These are phyloP conservation scores for Yponomeuta sedellus DNA, from an alignment of 2,888 invertebrate species.

Conservation along the genomic window DNA sequence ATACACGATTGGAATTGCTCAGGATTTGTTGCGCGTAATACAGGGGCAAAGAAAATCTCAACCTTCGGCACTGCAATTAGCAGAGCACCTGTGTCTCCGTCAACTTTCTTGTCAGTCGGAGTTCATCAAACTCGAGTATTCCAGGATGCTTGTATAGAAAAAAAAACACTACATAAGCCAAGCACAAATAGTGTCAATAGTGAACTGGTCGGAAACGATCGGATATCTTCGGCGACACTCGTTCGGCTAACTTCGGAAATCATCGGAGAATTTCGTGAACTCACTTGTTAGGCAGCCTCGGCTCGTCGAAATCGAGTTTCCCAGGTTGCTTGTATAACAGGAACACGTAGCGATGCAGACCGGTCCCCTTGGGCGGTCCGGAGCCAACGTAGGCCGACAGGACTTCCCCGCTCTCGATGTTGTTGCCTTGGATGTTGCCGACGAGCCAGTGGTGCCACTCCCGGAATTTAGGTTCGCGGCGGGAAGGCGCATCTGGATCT, in stretches of 20 bases:
- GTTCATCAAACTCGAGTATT: slow-evolving; percentile 52
- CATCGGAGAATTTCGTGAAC: slow-evolving; percentile 20
- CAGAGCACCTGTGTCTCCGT: too few species aligned
- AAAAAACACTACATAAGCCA: too few species aligned
- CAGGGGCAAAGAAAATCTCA: too few species aligned
- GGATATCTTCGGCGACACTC: slow-evolving; percentile 13
- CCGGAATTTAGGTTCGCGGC: slow-evolving; percentile 85
- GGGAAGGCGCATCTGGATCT: slow-evolving; percentile 95
- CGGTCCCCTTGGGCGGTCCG: slow-evolving; percentile 87
- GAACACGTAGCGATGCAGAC: slow-evolving; percentile 87
- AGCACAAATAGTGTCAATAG: too few species aligned
- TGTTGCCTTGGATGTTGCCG: slow-evolving; percentile 85
- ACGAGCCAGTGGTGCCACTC: slow-evolving; percentile 97
- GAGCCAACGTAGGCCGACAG: slow-evolving; percentile 88
- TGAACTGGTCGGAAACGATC: too few species aligned
- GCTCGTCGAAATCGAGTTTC: slow-evolving; percentile 75
- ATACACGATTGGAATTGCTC: too few species aligned
- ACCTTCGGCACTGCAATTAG: too few species aligned
- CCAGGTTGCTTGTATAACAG: slow-evolving; percentile 84
- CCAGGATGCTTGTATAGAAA: slow-evolving; percentile 75
- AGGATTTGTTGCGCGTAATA: too few species aligned
- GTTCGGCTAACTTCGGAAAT: background rate
- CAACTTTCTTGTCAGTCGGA: slow-evolving; percentile 7
- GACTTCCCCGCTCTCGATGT: slow-evolving; percentile 82
- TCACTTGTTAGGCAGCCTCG: slow-evolving; percentile 69